Evolutionary conservation across 2,888 invertebrate species (phyloP).

Genomic region (Epirrhoe alternata): DNA sequence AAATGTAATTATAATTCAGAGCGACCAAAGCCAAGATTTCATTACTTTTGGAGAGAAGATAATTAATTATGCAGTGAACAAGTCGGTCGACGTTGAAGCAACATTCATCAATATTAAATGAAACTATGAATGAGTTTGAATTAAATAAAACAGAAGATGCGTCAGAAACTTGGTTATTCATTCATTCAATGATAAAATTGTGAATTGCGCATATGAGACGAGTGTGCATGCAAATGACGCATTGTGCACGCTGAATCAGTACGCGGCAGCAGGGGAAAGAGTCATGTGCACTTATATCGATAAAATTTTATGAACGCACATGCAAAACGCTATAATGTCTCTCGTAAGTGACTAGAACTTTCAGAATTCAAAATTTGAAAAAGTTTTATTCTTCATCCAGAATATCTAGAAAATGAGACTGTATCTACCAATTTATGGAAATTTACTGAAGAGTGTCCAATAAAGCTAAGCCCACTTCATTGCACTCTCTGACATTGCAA

Average conservation of each 20-base stretch:
- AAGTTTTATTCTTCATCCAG: not conserved
- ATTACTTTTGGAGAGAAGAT: slow-evolving; percentile 3
- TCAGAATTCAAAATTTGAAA: not conserved
- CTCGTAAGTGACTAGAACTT: too few species aligned
- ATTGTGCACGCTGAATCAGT: slow-evolving; percentile 61
- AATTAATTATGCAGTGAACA: slow-evolving; percentile 3
- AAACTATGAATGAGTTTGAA: slow-evolving; percentile 10
- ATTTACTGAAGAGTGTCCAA: not conserved
- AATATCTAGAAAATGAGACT: not conserved
- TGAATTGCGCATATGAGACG: slow-evolving; percentile 47
- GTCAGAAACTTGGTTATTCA: slow-evolving; percentile 45
- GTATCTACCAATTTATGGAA: not conserved
- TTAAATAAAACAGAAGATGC: slow-evolving; percentile 41
- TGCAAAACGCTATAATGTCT: too few species aligned
- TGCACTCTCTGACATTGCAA: slow-evolving; percentile 25
- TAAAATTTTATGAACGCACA: too few species aligned
- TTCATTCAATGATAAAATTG: slow-evolving; percentile 55
- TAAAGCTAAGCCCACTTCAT: slow-evolving; percentile 13
- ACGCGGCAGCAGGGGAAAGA: slow-evolving; percentile 32
- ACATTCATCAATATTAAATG: slow-evolving; percentile 14
- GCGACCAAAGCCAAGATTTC: not conserved
- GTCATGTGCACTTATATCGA: slow-evolving; percentile 14
- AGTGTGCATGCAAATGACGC: slow-evolving; percentile 61
- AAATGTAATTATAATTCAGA: not conserved
- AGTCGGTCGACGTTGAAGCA: slow-evolving; percentile 1